Conservation (phyloP, 2,113 vertebrate genomes). For the Ictidomys tridecemlineatus region DNA sequence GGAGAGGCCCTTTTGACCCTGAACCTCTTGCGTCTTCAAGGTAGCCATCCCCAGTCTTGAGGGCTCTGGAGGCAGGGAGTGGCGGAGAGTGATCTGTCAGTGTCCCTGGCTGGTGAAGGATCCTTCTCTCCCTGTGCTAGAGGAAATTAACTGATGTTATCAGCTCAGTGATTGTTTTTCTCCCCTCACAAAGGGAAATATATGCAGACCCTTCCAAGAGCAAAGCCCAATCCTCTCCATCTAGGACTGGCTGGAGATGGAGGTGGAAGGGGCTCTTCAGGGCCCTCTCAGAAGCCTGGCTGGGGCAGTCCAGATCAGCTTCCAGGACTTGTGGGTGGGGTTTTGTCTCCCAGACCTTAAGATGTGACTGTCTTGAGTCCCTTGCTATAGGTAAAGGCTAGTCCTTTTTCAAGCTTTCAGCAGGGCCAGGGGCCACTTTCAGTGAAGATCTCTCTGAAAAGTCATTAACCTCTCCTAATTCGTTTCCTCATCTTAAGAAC, state of each 20-base stretch:
- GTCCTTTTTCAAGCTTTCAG: background rate
- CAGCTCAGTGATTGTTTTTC: conserved; percentile 87
- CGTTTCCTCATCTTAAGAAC: background rate
- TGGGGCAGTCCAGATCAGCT: background rate
- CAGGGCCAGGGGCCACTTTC: background rate
- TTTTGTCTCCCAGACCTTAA: background rate
- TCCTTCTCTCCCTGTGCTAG: conserved; percentile 84
- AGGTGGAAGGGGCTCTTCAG: conserved; percentile 63
- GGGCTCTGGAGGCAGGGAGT: background rate
- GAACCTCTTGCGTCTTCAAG: background rate
- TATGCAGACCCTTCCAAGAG: conserved; percentile 83
- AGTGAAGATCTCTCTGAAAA: background rate
- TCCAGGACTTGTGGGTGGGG: background rate
- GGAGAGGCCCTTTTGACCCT: background rate
- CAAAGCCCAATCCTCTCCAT: conserved; percentile 80
- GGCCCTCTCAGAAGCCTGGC: background rate
- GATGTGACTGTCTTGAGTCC: background rate
- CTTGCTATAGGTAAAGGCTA: background rate
- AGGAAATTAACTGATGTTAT: conserved; percentile 91
- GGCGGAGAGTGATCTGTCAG: conserved; percentile 82
- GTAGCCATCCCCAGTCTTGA: background rate
- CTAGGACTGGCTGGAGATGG: conserved; percentile 84
- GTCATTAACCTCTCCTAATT: background rate
- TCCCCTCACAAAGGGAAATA: conserved; percentile 86
- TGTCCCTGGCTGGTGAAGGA: conserved; percentile 77